phyloP scores from a whole-genome alignment of 2,888 invertebrate species.

The Apoda limacodes region DNA sequence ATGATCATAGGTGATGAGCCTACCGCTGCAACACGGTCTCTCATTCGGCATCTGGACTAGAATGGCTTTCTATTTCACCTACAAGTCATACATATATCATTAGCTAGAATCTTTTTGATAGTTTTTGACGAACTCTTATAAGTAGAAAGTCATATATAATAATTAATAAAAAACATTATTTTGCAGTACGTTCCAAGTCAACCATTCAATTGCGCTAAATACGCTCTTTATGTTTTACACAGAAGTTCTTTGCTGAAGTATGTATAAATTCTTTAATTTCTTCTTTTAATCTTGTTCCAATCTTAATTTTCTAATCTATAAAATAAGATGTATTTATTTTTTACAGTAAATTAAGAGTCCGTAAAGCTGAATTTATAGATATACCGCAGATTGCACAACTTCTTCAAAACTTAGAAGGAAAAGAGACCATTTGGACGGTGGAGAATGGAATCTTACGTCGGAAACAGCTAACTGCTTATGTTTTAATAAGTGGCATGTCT shows the following conservation, averaged over 20 bases:
- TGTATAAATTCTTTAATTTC: no score
- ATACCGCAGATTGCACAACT: conserved; percentile 42
- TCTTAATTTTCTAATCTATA: no score
- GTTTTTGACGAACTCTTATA: no score
- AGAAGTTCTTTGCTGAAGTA: conserved; percentile 47
- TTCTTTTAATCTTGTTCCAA: no score
- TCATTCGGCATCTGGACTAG: no score
- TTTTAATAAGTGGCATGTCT: conserved; percentile 37
- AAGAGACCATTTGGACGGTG: conserved; percentile 39
- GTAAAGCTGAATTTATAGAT: conserved; percentile 44
- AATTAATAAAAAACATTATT: conserved; percentile 2
- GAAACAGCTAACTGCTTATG: conserved; percentile 32
- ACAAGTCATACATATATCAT: no score
- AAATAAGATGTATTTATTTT: conserved; percentile 4
- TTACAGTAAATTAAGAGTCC: conserved; percentile 48
- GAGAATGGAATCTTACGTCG: conserved; percentile 33
- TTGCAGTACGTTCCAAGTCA: conserved; percentile 45
- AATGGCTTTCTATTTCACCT: no score
- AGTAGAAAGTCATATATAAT: no score
- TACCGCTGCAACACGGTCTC: no score
- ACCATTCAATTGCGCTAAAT: conserved; percentile 28
- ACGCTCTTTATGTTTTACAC: conserved; percentile 43
- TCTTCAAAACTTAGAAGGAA: conserved; percentile 34
- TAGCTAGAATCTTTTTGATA: no score
- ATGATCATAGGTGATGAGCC: no score